phyloP scores from a whole-genome alignment of 2,797 vertebrate genomes.

The Amniataba percoides region DNA sequence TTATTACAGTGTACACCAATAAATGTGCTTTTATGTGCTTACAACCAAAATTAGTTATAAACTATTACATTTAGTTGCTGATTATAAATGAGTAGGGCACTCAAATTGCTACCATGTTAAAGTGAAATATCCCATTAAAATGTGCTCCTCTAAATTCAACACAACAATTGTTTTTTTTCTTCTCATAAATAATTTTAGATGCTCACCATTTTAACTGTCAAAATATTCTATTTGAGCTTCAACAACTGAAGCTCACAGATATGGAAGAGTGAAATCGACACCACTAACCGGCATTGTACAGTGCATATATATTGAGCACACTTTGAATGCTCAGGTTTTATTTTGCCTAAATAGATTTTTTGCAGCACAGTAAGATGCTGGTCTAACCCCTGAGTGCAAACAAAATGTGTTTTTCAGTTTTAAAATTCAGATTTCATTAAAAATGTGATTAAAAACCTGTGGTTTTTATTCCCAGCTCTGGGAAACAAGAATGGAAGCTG shows the following conservation, averaged over 20 bases:
- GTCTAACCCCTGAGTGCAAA: neutral
- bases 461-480: neutral
- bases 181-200: neutral
- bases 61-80: too few species aligned
- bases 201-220: neutral
- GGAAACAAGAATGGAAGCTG: constrained; percentile 36
- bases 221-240: neutral
- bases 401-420: neutral
- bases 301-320: neutral
- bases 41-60: neutral
- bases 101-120: too few species aligned
- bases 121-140: neutral
- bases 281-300: neutral
- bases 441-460: neutral
- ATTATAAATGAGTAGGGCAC: neutral
- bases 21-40: neutral
- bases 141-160: neutral
- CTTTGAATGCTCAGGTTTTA: neutral
- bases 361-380: neutral
- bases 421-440: neutral
- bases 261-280: neutral
- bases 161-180: neutral
- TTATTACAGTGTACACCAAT: neutral
- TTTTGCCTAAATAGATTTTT: neutral
- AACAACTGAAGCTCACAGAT: neutral